These are phyloP conservation scores for Todiramphus saurophagus DNA, from an alignment of 2,113 vertebrate species.

Conservation along the genomic window DNA sequence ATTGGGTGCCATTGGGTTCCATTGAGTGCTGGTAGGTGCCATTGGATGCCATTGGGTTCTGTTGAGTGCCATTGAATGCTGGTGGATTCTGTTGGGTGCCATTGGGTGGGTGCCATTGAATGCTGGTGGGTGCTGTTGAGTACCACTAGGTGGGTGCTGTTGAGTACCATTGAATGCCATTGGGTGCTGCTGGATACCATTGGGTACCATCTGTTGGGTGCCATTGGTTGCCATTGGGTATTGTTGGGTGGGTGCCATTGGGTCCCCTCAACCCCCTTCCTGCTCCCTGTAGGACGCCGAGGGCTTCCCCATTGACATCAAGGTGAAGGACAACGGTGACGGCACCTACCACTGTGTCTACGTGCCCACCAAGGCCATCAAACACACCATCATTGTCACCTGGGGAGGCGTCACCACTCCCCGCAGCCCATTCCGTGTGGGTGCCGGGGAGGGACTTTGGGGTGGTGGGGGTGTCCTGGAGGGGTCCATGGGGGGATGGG, in stretches of 20 bases:
- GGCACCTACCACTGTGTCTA: constrained; percentile 89
- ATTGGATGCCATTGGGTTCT: too few relatives aligned
- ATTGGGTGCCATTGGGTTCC: not conserved
- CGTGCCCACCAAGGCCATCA: constrained; percentile 90
- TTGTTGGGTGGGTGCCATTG: too few relatives aligned
- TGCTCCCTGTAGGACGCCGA: constrained; percentile 82
- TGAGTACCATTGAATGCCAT: not conserved
- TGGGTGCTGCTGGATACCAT: not conserved
- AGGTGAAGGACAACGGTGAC: constrained; percentile 87
- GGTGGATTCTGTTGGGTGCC: not conserved
- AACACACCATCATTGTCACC: constrained; percentile 92
- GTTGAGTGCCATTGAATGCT: not conserved
- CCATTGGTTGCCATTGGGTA: fast-evolving
- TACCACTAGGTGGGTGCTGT: not conserved
- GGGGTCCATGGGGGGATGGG: too few relatives aligned
- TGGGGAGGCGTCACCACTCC: constrained; percentile 90
- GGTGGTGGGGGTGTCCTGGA: not conserved
- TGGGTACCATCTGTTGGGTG: not conserved
- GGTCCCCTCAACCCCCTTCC: not conserved
- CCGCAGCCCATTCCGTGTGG: constrained; percentile 92
- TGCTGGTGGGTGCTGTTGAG: not conserved
- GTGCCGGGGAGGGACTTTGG: not conserved
- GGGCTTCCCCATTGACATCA: constrained; percentile 88
- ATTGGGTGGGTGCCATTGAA: not conserved
- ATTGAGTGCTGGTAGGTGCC: fast-evolving